Conservation (phyloP, 2,797 vertebrate species). For the Macropus fuliginosus region DNA sequence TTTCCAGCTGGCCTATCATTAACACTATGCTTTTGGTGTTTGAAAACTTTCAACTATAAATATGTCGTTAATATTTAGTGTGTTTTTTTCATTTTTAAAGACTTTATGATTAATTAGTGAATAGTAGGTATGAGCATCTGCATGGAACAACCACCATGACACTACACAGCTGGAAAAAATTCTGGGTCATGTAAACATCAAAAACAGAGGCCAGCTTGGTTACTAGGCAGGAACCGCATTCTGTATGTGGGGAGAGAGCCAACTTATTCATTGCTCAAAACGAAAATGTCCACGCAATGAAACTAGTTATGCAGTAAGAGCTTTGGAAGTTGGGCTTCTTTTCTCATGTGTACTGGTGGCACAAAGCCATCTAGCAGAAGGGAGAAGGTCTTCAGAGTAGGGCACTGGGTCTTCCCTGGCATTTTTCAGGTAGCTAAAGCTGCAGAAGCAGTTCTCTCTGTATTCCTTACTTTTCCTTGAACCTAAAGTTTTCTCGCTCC, state of each 20-base stretch:
- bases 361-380: background rate
- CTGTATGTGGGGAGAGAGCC: slow-evolving; percentile 68
- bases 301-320: background rate
- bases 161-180: slow-evolving; percentile 7
- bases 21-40: slow-evolving; percentile 57
- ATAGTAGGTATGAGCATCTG: background rate
- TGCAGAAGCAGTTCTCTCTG: background rate
- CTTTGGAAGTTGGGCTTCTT: slow-evolving; percentile 18
- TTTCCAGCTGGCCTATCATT: slow-evolving; percentile 60
- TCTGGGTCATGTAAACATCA: slow-evolving; percentile 12
- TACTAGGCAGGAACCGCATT: slow-evolving; percentile 74
- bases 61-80: slow-evolving; percentile 47
- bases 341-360: background rate
- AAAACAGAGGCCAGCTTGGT: slow-evolving; percentile 32
- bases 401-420: slow-evolving; percentile 41
- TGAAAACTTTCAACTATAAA: slow-evolving; percentile 66
- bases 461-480: slow-evolving; percentile 32
- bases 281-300: slow-evolving; percentile 57
- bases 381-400: slow-evolving; percentile 18
- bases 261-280: slow-evolving; percentile 54
- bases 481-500: background rate
- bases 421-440: slow-evolving; percentile 4
- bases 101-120: slow-evolving; percentile 21
- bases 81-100: background rate
- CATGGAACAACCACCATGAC: background rate